Evolutionary conservation across 2,888 invertebrate species (phyloP).

Genomic region (Rapana venosa): DNA sequence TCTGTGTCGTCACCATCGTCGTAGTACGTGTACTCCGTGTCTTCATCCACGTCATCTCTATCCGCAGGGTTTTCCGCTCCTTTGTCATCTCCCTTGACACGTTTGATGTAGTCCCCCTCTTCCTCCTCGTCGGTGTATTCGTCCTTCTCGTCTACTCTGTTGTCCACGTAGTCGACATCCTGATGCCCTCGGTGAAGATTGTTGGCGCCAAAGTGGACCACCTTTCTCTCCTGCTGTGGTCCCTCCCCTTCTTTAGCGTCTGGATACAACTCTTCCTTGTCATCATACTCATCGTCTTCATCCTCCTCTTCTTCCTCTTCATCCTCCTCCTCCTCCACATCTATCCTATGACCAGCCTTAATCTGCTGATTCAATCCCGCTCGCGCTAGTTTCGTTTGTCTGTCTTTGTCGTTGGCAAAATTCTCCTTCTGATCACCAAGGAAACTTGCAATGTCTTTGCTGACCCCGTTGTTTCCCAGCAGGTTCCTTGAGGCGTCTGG

Average conservation of each 20-base stretch:
- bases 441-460: slow-evolving; percentile 30
- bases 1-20: slow-evolving; percentile 53
- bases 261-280: slow-evolving; percentile 53
- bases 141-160: slow-evolving; percentile 24
- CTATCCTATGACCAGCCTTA: slow-evolving; percentile 7
- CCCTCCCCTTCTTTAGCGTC: slow-evolving; percentile 43
- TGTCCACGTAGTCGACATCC: slow-evolving; percentile 26
- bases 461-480: slow-evolving; percentile 48
- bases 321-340: slow-evolving; percentile 43
- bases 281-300: slow-evolving; percentile 49
- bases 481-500: slow-evolving; percentile 46
- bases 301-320: slow-evolving; percentile 54
- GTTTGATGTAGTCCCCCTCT: slow-evolving; percentile 57
- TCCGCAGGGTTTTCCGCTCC: slow-evolving; percentile 40
- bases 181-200: background rate
- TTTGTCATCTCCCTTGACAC: slow-evolving; percentile 57
- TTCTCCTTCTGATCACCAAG: background rate
- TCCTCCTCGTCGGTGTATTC: slow-evolving; percentile 44
- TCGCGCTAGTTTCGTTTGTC: background rate
- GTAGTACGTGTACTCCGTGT: slow-evolving; percentile 60
- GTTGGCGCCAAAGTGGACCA: slow-evolving; percentile 49
- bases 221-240: slow-evolving; percentile 41
- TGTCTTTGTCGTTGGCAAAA: too few relatives aligned
- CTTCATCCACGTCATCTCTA: slow-evolving; percentile 47
- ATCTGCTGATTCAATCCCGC: background rate